Evolutionary conservation across 1,140 invertebrate genomes (phyloP), one percentile per base, ranked within the genome.

Genomic region (Xylocopa sonorina): DNA sequence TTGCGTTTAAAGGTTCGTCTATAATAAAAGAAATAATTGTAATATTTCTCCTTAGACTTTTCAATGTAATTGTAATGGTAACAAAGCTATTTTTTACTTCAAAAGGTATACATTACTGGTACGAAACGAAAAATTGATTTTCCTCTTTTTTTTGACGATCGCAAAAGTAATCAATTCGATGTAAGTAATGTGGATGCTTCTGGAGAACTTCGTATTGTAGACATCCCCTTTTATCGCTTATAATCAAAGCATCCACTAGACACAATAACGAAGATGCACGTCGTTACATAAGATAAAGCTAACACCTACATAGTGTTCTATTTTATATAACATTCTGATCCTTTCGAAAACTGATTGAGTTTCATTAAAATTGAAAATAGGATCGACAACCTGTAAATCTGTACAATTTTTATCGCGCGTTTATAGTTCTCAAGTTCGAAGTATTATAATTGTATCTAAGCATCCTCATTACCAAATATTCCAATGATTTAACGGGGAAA

Each of bases 1-100:
- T 86, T 86, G 84, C 50, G 62, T 86, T 85, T 82, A 76, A n/a
- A 86, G 63, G 38, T 85, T 63, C 58, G 32, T 75, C 71, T 82
- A 41, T 63, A 85, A 79, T 86, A 82, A 85, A 84, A 83, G 14
- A 63, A 77, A 43, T 80, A 68, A 80, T 80, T 80, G 53, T 84
- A 81, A 84, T 71, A 78, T 50, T 78, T 78, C 43, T 34, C 43
- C 32, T 71, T 58, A 71, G 75, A 43, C 67, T 78, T 78, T 60
- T 78, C 9, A 41, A 78, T 78, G 51, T 58, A 32, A 78, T 55
- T 63, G 24, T 38, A 78, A 78, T 43, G 67, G n/a, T 58, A 73
- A 84, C 38, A 71, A 46, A 51, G 60, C 24, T 67, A 58, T 46
- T 64, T 77, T 67, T 18, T 60, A 66, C n/a, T 64, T 68, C 16